Conservation (phyloP, 2,113 vertebrate genomes). For the Zosterops hypoxanthus region DNA sequence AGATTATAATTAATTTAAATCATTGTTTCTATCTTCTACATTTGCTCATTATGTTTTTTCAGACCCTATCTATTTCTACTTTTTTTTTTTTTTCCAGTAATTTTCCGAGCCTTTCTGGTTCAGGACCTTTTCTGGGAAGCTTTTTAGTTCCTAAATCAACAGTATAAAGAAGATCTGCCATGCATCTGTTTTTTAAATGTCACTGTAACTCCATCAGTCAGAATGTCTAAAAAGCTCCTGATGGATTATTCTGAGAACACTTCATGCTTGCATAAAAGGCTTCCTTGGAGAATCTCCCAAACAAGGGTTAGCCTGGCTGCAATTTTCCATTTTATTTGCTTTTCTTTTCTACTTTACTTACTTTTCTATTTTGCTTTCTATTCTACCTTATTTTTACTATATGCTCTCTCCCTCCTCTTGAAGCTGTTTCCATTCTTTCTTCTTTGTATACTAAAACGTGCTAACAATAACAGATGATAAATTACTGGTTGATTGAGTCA, state of each 20-base stretch:
- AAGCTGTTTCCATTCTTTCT: neutral
- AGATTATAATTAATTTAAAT: neutral
- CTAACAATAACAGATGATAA: neutral
- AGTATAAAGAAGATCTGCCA: neutral
- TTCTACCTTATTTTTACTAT: neutral
- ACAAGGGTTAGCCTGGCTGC: neutral
- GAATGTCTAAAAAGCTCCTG: neutral
- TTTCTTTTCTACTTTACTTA: neutral
- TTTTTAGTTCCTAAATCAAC: neutral
- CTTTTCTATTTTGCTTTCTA: neutral
- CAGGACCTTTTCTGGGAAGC: neutral
- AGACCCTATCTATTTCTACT: neutral
- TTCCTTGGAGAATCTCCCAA: neutral
- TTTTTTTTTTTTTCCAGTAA: neutral
- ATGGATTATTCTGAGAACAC: neutral
- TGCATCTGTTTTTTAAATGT: neutral
- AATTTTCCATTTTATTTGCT: neutral
- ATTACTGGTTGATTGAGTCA: neutral
- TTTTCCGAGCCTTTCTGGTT: neutral
- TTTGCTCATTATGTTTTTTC: neutral
- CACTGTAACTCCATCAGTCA: neutral
- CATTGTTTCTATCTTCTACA: neutral
- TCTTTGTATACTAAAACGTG: neutral
- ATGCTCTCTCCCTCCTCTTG: neutral
- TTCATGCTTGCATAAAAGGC: neutral